Conservation (phyloP, 2,888 invertebrate genomes). For the Epinotia nisella region DNA sequence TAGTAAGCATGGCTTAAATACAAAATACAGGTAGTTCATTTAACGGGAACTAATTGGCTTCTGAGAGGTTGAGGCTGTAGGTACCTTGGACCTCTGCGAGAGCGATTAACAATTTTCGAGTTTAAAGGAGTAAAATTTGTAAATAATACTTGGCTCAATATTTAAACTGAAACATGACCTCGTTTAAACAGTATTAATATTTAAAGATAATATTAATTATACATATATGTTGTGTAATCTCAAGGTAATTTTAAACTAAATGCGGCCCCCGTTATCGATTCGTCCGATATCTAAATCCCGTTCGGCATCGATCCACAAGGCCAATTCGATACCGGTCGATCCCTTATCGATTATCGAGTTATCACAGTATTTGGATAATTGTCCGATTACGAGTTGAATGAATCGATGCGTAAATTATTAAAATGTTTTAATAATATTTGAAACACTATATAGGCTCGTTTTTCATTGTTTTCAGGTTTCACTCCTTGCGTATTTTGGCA, state of each 20-base stretch:
- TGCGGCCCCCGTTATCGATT: slow-evolving; percentile 58
- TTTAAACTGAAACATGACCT: too few relatives aligned
- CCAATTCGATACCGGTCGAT: slow-evolving; percentile 26
- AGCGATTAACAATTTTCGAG: too few relatives aligned
- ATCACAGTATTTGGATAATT: slow-evolving; percentile 19
- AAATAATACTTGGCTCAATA: too few relatives aligned
- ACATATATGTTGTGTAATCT: slow-evolving; percentile 34
- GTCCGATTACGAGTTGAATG: slow-evolving; percentile 28
- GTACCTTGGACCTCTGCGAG: too few relatives aligned
- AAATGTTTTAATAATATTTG: not conserved
- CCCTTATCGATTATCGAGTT: slow-evolving; percentile 10
- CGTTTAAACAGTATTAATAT: not conserved
- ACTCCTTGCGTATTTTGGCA: too few relatives aligned
- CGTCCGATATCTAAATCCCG: slow-evolving; percentile 35
- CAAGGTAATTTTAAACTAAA: slow-evolving; percentile 46
- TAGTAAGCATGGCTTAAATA: too few relatives aligned
- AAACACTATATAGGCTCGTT: not conserved
- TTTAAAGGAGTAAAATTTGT: too few relatives aligned
- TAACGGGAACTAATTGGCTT: too few relatives aligned
- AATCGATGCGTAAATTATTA: not conserved
- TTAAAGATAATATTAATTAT: not conserved
- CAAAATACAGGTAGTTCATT: too few relatives aligned
- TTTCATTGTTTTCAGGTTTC: too few relatives aligned
- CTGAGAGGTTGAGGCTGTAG: too few relatives aligned
- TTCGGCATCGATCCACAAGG: slow-evolving; percentile 34